Percentiles rank a stretch among this genome's conserved stretches.
Evolutionary conservation across 2,797 vertebrate species (phyloP).

Genomic region (Thamnophis elegans): DNA sequence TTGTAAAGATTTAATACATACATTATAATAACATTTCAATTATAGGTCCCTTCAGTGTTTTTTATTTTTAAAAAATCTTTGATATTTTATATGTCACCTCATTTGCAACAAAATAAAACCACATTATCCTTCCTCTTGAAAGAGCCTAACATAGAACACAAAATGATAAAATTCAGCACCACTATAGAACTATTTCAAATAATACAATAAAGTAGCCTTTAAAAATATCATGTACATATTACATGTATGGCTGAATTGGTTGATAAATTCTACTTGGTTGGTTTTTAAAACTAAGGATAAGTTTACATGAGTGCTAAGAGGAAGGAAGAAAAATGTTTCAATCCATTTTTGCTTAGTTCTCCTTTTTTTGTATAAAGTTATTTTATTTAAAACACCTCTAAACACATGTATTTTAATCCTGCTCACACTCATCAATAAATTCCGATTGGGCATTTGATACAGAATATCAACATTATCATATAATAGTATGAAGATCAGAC

Average conservation of each 20-base stretch:
- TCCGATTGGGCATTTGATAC: background rate
- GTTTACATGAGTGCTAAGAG: background rate
- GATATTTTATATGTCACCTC: background rate
- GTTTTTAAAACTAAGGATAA: constrained; percentile 1
- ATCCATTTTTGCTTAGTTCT: background rate
- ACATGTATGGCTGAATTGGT: background rate
- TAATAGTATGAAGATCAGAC: background rate
- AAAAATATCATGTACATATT: background rate
- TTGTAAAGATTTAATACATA: background rate
- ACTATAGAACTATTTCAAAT: background rate
- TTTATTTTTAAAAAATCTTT: background rate
- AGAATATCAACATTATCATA: background rate
- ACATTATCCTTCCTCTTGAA: background rate
- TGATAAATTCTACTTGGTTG: background rate
- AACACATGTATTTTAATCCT: background rate
- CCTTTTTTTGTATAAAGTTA: background rate
- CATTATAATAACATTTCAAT: background rate
- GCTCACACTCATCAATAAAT: background rate
- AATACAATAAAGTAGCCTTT: background rate
- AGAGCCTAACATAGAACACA: background rate
- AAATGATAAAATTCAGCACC: background rate
- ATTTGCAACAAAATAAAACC: background rate
- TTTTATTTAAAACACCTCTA: background rate
- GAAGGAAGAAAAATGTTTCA: background rate
- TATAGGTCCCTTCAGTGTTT: background rate